Percentiles rank a stretch among this genome's conserved stretches.
These are phyloP conservation scores for Spodoptera exigua DNA, from an alignment of 2,888 invertebrate species.

Conservation along the genomic window DNA sequence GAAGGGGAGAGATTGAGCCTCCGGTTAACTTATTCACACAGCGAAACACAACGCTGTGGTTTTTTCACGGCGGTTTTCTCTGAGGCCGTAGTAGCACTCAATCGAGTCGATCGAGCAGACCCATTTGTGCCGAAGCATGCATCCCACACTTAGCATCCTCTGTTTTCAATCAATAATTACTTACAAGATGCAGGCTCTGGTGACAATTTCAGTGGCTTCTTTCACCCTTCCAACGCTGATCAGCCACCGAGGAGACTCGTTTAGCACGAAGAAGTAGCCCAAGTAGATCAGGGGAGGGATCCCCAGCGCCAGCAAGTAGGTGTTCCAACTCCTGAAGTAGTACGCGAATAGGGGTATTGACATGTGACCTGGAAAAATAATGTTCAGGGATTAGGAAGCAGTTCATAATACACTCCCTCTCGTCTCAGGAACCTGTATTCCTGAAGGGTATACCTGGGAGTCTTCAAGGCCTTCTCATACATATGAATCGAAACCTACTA, in stretches of 20 bases:
- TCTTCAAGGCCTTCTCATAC: too few relatives aligned
- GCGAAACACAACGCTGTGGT: too few relatives aligned
- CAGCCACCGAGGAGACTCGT: slow-evolving; percentile 95
- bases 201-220: slow-evolving; percentile 90
- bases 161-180: slow-evolving; percentile 44
- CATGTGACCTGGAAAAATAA: slow-evolving; percentile 85
- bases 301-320: slow-evolving; percentile 90
- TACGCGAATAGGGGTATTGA: slow-evolving; percentile 91
- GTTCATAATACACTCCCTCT: too few relatives aligned
- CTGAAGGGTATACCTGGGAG: too few relatives aligned
- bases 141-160: background rate
- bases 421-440: too few relatives aligned
- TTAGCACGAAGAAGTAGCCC: slow-evolving; percentile 92
- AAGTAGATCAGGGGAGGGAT: slow-evolving; percentile 90
- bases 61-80: too few relatives aligned
- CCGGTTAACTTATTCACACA: too few relatives aligned
- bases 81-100: too few relatives aligned
- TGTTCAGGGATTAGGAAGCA: background rate
- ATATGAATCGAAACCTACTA: too few relatives aligned
- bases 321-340: slow-evolving; percentile 91
- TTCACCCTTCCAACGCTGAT: slow-evolving; percentile 91
- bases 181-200: slow-evolving; percentile 90
- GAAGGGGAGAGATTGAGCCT: too few relatives aligned
- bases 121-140: too few relatives aligned
- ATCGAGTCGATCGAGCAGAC: too few relatives aligned